phyloP scores from a whole-genome alignment of 2,797 vertebrate species.

The Hyperoplus lanceolatus region DNA sequence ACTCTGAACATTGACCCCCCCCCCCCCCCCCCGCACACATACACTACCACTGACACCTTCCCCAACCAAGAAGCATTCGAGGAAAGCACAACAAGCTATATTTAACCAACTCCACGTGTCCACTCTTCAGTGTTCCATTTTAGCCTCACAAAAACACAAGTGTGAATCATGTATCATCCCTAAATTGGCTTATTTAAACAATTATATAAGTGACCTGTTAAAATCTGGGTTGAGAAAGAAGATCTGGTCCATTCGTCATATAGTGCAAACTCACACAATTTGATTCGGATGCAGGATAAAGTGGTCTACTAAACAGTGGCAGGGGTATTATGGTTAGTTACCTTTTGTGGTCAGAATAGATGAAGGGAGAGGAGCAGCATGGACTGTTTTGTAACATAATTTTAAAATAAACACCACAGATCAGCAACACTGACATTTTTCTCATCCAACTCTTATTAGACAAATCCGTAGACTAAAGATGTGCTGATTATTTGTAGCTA shows the following conservation, averaged over 20 bases:
- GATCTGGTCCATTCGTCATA: conserved; percentile 22
- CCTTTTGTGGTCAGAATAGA: not conserved
- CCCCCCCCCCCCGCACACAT: not conserved
- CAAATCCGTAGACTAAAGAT: conserved; percentile 5
- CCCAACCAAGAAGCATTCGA: conserved; percentile 34
- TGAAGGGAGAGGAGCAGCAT: not conserved
- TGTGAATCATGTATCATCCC: conserved; percentile 47
- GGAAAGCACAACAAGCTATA: conserved; percentile 61
- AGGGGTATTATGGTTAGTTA: not conserved
- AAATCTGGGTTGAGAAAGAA: conserved; percentile 22
- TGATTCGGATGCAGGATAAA: conserved; percentile 31
- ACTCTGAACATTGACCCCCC: conserved; percentile 15
- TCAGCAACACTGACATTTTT: not conserved
- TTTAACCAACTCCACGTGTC: conserved; percentile 58
- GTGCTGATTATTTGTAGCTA: no score
- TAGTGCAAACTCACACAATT: conserved; percentile 44
- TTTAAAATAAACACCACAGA: not conserved
- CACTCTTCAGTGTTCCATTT: conserved; percentile 48
- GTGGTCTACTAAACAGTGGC: not conserved
- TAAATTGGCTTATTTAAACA: conserved; percentile 26
- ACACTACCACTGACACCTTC: conserved; percentile 17
- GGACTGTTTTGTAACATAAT: not conserved
- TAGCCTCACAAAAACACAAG: conserved; percentile 55
- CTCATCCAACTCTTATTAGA: not conserved
- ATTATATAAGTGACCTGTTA: conserved; percentile 44